Evolutionary conservation across 2,888 invertebrate genomes (phyloP), one percentile per base, ranked within the genome.

Genomic region (Cryptocephalus primarius): DNA sequence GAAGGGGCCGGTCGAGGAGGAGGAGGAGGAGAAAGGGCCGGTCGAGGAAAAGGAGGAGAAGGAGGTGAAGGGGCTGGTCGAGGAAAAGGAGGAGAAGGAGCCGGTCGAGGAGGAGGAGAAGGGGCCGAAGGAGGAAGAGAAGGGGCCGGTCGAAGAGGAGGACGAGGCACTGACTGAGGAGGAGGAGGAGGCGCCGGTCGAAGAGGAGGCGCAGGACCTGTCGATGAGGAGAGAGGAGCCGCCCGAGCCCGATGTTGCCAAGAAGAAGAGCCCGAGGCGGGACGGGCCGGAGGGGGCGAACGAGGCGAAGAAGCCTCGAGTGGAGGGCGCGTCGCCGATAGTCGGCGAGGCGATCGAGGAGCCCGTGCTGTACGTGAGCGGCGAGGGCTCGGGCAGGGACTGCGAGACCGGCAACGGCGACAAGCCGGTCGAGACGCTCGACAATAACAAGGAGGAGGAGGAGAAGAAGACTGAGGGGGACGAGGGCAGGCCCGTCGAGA

Each of bases 291-390:
- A 85, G 85, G 88, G 85, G 1, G 79, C 85, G 12, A 68, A 66
- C 47, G 44, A 57, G 38, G 47, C 52, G 43, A 45, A 40, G 22
- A 34, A 34, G 46, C 31, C 42, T 38, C 22, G 22, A 6, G 22
- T 22, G 22, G 31, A 12, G 22, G 45, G 32, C 9, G 45, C 40
- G 32, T 51, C 42, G 41, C 59, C 61, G 10, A 62, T 65, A 22
- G 56, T 85, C 43, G 80, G 85, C 31, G 87, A 87, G 60, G 78
- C 76, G 55, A 82, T 89, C 45, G 81, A 80, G 60, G 90, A 89
- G 68, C 77, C 80, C 1, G 71, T 83, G 0, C 73, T 84, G 71
- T 79, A 75, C 65, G 74, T 88, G 61, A 76, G 73, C 56, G 88
- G 87, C 1, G 80, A 80, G 60, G 90, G 89, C 38, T 76, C 69